Evolutionary conservation across 2,113 vertebrate genomes (phyloP).

Genomic region (Catagonus wagneri): DNA sequence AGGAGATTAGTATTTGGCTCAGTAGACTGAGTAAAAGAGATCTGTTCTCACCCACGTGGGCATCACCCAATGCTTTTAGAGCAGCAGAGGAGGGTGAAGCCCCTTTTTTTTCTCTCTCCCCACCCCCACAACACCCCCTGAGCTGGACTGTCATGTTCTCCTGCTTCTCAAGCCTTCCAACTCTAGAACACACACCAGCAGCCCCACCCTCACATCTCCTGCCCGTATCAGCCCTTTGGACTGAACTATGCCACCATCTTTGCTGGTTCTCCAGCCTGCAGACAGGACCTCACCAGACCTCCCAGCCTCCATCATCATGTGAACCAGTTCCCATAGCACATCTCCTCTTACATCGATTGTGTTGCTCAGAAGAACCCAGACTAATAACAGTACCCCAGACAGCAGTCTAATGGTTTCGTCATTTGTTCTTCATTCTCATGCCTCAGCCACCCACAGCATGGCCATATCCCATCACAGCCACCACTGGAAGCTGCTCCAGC

Average conservation of each 20-base stretch:
- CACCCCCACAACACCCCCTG: background rate
- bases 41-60: background rate
- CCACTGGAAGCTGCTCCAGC: background rate
- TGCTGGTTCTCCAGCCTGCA: background rate
- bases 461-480: background rate
- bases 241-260: background rate
- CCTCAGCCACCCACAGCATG: background rate
- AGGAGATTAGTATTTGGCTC: background rate
- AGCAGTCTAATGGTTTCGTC: background rate
- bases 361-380: background rate
- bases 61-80: background rate
- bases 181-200: background rate
- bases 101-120: background rate
- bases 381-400: background rate
- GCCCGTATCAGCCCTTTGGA: background rate
- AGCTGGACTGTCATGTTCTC: background rate
- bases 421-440: background rate
- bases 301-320: background rate
- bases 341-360: background rate
- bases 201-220: background rate
- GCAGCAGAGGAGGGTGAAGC: background rate
- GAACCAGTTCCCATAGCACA: background rate
- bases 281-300: background rate
- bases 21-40: background rate
- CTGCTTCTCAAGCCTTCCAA: background rate